A percentile compares a stretch with the other conserved stretches of the same genome.
Evolutionary conservation across 92 coral and sea anemone species (phyloP).

Genomic region (Montipora capitata): DNA sequence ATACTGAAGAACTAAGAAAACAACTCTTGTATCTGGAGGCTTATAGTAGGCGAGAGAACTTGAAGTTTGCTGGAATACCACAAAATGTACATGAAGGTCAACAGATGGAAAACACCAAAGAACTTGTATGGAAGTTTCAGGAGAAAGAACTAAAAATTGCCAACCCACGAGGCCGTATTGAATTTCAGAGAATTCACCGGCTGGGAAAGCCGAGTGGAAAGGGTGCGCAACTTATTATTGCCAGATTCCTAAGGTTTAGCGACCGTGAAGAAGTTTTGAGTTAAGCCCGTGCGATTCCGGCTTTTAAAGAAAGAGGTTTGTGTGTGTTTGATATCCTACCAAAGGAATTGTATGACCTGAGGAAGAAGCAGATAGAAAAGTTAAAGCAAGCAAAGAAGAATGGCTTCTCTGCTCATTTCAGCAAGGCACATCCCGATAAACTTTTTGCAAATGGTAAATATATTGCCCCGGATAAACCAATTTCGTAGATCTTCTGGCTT

Average conservation of each 20-base stretch:
- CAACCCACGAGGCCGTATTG: slow-evolving; percentile 1
- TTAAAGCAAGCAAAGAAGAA: too few species aligned
- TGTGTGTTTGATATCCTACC: neutral
- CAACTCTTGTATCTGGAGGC: slow-evolving; percentile 1
- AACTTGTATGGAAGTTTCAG: neutral
- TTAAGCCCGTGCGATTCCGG: too few species aligned
- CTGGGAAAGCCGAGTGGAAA: neutral
- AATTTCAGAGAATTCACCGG: slow-evolving; percentile 7
- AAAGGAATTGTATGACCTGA: neutral
- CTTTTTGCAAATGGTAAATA: too few species aligned
- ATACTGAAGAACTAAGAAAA: neutral
- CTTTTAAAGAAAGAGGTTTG: too few species aligned
- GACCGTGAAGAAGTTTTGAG: neutral
- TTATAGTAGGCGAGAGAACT: neutral
- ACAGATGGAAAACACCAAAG: slow-evolving; percentile 16
- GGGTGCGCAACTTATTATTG: neutral
- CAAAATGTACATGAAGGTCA: neutral
- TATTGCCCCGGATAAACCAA: too few species aligned
- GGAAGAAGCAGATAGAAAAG: too few species aligned
- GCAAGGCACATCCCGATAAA: too few species aligned
- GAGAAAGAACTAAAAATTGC: slow-evolving; percentile 11
- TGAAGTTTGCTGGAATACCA: slow-evolving; percentile 11
- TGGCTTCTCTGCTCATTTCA: too few species aligned
- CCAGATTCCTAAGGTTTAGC: neutral
- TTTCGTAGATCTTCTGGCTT: too few species aligned